A percentile compares a stretch with the other conserved stretches of the same genome.
Conservation (phyloP, 2,888 invertebrate genomes). For the Harpalus rubripes region DNA sequence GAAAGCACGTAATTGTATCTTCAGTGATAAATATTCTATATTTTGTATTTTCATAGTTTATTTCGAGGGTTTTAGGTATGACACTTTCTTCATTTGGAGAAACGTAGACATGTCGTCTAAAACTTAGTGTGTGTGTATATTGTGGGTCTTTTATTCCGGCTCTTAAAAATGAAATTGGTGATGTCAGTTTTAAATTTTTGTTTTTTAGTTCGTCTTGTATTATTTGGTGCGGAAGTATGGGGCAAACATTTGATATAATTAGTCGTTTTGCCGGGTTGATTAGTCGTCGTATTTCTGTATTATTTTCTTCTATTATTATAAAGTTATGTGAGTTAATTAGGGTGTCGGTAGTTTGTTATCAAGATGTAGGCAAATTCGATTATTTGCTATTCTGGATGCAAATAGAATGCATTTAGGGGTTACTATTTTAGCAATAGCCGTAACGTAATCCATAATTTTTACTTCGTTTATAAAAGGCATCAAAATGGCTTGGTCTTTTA, state of each 20-base stretch:
- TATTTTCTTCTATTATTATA: too few relatives aligned
- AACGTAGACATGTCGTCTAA: too few relatives aligned
- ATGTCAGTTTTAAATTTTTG: slow-evolving; percentile 7
- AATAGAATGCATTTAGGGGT: slow-evolving; percentile 59
- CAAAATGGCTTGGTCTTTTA: too few relatives aligned
- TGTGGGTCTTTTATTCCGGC: too few relatives aligned
- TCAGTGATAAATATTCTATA: too few relatives aligned
- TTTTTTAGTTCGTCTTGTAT: slow-evolving; percentile 8
- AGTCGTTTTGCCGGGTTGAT: slow-evolving; percentile 18
- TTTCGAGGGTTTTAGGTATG: too few relatives aligned
- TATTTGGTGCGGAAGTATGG: slow-evolving; percentile 21
- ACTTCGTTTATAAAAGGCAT: slow-evolving; percentile 32
- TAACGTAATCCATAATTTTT: slow-evolving; percentile 55
- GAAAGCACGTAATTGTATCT: too few relatives aligned
- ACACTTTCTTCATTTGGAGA: too few relatives aligned
- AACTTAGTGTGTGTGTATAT: too few relatives aligned
- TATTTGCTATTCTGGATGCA: slow-evolving; percentile 66
- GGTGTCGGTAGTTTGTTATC: slow-evolving; percentile 50
- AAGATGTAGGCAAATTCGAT: slow-evolving; percentile 67
- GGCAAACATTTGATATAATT: slow-evolving; percentile 42
- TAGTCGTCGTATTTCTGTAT: too few relatives aligned
- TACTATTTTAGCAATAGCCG: slow-evolving; percentile 59
- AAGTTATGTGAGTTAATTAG: slow-evolving; percentile 48
- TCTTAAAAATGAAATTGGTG: slow-evolving; percentile 15
- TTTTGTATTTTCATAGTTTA: too few relatives aligned